Percentiles rank a stretch among this genome's conserved stretches.
These are phyloP conservation scores for Megaleporinus macrocephalus DNA, from an alignment of 2,113 vertebrate species.

Conservation along the genomic window DNA sequence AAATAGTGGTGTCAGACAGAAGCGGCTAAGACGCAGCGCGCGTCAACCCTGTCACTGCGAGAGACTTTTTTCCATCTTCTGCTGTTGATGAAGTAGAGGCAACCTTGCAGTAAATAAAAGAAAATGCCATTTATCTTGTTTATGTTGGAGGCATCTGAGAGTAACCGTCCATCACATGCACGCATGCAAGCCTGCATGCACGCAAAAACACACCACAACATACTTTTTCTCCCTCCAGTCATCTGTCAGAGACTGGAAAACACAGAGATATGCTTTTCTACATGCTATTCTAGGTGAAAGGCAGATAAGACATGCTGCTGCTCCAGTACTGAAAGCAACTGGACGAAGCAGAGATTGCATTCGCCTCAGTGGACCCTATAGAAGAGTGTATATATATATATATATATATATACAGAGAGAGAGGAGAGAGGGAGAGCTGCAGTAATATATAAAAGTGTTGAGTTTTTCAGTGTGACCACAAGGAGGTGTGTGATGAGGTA, in stretches of 20 bases:
- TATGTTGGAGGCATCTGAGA: constrained; percentile 10
- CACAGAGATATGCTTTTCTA: background rate
- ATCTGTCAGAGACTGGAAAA: background rate
- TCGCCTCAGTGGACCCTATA: background rate
- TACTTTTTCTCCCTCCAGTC: background rate
- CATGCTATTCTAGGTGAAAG: background rate
- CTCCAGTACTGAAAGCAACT: background rate
- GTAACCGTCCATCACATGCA: constrained; percentile 2
- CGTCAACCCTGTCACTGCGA: constrained; percentile 18
- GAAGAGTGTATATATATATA: too few species aligned
- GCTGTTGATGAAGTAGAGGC: constrained; percentile 30
- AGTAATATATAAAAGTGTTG: too few species aligned
- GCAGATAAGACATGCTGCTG: background rate
- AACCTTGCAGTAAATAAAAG: constrained; percentile 40
- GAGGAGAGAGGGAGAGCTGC: too few species aligned
- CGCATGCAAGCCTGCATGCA: background rate
- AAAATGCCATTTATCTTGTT: constrained; percentile 16
- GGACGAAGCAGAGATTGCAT: background rate
- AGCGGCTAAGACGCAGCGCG: constrained; percentile 9
- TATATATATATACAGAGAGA: too few species aligned
- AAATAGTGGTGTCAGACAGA: constrained; percentile 18
- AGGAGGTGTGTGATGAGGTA: too few species aligned
- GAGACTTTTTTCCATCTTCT: constrained; percentile 20
- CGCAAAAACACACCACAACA: background rate
- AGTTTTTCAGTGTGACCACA: too few species aligned